Percentiles rank a stretch among this genome's conserved stretches.
Evolutionary conservation across 2,888 invertebrate species (phyloP).

Genomic region (Idaea aversata): DNA sequence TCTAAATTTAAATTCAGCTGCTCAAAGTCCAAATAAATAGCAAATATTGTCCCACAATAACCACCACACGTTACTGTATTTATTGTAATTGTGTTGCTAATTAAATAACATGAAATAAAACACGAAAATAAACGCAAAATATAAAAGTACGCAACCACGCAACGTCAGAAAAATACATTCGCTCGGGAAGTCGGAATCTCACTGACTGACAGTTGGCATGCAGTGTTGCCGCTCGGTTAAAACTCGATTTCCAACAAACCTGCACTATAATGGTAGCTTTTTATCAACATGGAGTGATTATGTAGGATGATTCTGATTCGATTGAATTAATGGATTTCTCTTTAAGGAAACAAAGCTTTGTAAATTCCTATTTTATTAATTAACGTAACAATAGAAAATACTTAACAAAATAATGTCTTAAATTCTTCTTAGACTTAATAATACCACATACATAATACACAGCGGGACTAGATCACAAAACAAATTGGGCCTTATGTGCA

Average conservation of each 20-base stretch:
- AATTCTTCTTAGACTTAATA: conserved; percentile 11
- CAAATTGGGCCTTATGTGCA: neutral
- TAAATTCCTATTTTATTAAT: neutral
- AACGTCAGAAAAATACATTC: conserved; percentile 54
- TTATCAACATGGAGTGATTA: neutral
- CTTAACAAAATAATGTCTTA: neutral
- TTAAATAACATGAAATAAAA: conserved; percentile 31
- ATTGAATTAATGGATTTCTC: neutral
- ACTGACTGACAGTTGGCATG: conserved; percentile 17
- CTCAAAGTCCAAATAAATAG: neutral
- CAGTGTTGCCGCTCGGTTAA: neutral
- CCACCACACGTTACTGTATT: conserved; percentile 4
- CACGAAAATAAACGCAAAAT: conserved; percentile 49
- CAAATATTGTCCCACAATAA: conserved; percentile 8
- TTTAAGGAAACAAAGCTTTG: neutral
- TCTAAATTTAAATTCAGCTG: neutral
- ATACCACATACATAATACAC: conserved; percentile 14
- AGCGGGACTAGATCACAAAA: conserved; percentile 28
- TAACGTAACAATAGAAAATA: neutral
- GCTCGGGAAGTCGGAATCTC: conserved; percentile 22
- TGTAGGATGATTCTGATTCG: neutral
- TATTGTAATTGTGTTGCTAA: conserved; percentile 15
- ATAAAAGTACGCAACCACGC: conserved; percentile 53
- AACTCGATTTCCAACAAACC: neutral
- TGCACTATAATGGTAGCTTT: neutral